Evolutionary conservation across 1,140 invertebrate species (phyloP).

Genomic region (Achroia grisella): DNA sequence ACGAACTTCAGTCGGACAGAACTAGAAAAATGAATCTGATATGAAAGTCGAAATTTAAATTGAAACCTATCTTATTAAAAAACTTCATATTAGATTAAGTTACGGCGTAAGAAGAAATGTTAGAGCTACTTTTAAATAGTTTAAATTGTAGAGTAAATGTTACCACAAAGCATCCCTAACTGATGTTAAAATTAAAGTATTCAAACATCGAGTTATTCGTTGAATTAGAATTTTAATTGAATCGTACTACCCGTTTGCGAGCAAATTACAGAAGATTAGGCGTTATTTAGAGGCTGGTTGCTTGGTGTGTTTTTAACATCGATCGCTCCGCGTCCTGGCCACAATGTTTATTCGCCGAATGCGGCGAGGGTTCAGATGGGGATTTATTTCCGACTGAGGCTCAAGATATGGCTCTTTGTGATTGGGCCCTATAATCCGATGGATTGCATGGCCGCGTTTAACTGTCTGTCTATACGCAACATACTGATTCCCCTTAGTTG

Average conservation of each 20-base stretch:
- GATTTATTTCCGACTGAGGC: constrained; percentile 49
- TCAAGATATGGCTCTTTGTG: constrained; percentile 40
- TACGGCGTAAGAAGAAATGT: too few relatives aligned
- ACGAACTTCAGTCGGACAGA: constrained; percentile 32
- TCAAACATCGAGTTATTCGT: constrained; percentile 17
- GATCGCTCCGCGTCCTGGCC: constrained; percentile 25
- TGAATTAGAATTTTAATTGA: constrained; percentile 35
- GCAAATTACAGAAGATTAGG: constrained; percentile 36
- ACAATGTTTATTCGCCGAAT: constrained; percentile 48
- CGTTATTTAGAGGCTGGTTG: constrained; percentile 21
- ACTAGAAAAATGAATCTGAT: constrained; percentile 30
- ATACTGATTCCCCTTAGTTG: neutral
- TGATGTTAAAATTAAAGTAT: constrained; percentile 14
- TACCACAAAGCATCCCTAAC: too few relatives aligned
- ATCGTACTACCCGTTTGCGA: constrained; percentile 24
- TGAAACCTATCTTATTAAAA: constrained; percentile 17
- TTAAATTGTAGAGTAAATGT: too few relatives aligned
- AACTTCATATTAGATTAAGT: constrained; percentile 7
- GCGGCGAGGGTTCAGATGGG: constrained; percentile 38
- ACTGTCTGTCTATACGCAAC: neutral
- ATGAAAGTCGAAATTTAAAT: constrained; percentile 19
- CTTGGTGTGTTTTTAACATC: constrained; percentile 34
- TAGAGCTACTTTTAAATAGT: too few relatives aligned
- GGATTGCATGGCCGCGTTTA: constrained; percentile 9
- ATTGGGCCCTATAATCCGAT: constrained; percentile 34